Conservation (phyloP, 2,113 vertebrate species). For the Suricata suricatta region DNA sequence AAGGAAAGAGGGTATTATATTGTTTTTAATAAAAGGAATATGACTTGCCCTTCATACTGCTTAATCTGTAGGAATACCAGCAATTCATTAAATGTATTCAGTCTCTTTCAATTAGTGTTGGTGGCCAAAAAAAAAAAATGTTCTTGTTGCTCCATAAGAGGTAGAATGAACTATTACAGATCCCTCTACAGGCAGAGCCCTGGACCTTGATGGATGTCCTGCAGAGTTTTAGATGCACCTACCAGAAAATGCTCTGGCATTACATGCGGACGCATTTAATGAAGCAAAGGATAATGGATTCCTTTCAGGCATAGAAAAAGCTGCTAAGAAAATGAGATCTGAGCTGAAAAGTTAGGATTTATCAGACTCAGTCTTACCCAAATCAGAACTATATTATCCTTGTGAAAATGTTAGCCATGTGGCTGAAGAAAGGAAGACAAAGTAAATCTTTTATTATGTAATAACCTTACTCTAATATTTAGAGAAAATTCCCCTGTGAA, state of each 20-base stretch:
- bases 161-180: background rate
- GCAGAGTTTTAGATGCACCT: slow-evolving; percentile 13
- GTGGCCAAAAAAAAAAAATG: background rate
- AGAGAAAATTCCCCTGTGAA: background rate
- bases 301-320: slow-evolving; percentile 39
- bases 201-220: slow-evolving; percentile 28
- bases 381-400: background rate
- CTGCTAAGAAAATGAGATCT: slow-evolving; percentile 33
- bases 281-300: slow-evolving; percentile 54
- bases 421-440: background rate
- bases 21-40: slow-evolving; percentile 35
- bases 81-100: background rate
- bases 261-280: background rate
- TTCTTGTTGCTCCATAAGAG: background rate
- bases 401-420: background rate
- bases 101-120: slow-evolving; percentile 41
- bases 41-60: background rate
- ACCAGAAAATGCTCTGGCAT: background rate
- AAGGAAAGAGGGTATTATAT: background rate
- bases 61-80: slow-evolving; percentile 30
- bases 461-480: background rate
- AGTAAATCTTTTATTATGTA: background rate
- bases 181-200: background rate
- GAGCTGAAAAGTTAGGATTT: background rate
- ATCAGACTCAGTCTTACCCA: background rate